Conservation (phyloP, 2,888 invertebrate species). For the Zygogramma bicolorata region DNA sequence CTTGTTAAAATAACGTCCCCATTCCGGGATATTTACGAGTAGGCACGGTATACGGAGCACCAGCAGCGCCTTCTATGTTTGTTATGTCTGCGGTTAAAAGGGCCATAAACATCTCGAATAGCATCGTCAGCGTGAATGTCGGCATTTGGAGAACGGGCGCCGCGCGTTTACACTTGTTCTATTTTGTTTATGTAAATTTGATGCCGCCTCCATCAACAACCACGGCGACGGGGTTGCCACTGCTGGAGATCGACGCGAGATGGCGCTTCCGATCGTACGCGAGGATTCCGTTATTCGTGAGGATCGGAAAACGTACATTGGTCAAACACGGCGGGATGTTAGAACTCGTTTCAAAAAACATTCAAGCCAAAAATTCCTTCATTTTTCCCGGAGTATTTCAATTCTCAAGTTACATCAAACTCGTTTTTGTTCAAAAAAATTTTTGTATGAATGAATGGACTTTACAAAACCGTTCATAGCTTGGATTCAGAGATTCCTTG, state of each 20-base stretch:
- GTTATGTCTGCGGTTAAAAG: conserved; percentile 50
- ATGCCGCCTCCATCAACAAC: conserved; percentile 26
- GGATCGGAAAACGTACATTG: too few relatives aligned
- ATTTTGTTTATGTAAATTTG: conserved; percentile 57
- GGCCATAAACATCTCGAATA: conserved; percentile 53
- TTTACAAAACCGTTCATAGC: too few relatives aligned
- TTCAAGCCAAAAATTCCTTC: not conserved
- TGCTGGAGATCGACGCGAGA: not conserved
- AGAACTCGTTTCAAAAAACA: not conserved
- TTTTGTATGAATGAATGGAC: too few relatives aligned
- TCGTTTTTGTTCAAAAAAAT: too few relatives aligned
- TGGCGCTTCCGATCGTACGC: not conserved
- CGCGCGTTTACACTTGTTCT: conserved; percentile 56
- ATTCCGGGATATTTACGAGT: conserved; percentile 14
- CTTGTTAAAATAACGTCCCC: conserved; percentile 20
- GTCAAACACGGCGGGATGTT: not conserved
- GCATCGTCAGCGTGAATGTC: conserved; percentile 50
- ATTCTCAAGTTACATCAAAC: not conserved
- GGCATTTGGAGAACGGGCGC: conserved; percentile 47
- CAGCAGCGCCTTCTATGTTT: conserved; percentile 33
- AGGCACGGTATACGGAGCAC: too few relatives aligned
- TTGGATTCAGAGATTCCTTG: too few relatives aligned
- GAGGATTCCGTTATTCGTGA: not conserved
- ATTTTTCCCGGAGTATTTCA: too few relatives aligned
- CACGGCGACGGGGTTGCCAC: conserved; percentile 12